phyloP scores from a whole-genome alignment of 2,113 vertebrate species.

The Corythornis madagascariensis region DNA sequence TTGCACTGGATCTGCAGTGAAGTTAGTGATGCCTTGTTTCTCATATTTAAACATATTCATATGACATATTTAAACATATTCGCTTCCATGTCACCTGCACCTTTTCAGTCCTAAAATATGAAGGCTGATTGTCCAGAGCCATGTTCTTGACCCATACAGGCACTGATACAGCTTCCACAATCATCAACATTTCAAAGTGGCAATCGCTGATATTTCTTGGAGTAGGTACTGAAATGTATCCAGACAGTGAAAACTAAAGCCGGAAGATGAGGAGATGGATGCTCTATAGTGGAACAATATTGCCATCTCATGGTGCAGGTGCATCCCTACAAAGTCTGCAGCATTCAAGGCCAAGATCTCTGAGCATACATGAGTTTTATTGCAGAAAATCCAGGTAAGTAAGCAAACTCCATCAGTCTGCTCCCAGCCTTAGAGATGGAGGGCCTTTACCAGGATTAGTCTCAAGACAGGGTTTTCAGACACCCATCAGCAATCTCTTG shows the following conservation, averaged over 20 bases:
- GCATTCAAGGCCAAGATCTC: fast-evolving
- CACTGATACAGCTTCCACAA: neutral
- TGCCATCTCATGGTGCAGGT: constrained; percentile 33
- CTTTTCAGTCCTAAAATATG: fast-evolving
- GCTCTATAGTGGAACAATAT: neutral
- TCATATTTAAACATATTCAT: neutral
- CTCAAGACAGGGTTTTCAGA: neutral
- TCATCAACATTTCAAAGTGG: neutral
- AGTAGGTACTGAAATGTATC: neutral
- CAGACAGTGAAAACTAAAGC: neutral
- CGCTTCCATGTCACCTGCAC: neutral
- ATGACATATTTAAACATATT: fast-evolving
- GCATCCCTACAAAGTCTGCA: neutral
- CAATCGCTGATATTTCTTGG: neutral
- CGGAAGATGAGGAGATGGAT: neutral
- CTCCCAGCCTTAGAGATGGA: neutral
- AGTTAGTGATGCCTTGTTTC: neutral
- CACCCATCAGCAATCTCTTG: fast-evolving
- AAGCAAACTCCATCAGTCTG: neutral
- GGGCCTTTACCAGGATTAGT: fast-evolving
- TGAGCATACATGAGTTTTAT: fast-evolving
- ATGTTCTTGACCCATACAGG: fast-evolving
- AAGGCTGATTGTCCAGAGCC: neutral
- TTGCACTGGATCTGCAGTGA: neutral
- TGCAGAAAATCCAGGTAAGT: neutral